These are phyloP conservation scores for Eulemur albifrons DNA, from an alignment of 2,797 vertebrate species.

Conservation along the genomic window DNA sequence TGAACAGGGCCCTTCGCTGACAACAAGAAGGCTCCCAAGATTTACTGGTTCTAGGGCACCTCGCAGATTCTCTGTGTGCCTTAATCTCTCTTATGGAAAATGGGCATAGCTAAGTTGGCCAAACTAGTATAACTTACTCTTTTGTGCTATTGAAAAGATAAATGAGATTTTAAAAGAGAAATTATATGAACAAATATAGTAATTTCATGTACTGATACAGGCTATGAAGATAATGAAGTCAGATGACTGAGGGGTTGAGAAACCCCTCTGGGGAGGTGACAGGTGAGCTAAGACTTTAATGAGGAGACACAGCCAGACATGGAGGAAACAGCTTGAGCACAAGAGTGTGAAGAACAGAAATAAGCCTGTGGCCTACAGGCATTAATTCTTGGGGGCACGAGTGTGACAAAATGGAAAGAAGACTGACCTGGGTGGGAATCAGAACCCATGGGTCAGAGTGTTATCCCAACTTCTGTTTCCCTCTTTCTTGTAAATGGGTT, in stretches of 20 bases:
- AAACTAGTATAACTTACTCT: neutral
- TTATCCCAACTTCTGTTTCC: neutral
- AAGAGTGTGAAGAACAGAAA: neutral
- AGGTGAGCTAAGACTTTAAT: neutral
- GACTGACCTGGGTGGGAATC: neutral
- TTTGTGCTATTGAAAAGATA: neutral
- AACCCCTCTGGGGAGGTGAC: neutral
- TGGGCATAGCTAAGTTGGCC: neutral
- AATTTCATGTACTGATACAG: neutral
- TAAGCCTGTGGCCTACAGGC: neutral
- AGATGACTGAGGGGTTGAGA: neutral
- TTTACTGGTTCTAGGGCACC: neutral
- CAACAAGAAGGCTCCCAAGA: neutral
- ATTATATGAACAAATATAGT: neutral
- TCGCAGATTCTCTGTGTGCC: neutral
- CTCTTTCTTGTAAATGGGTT: neutral
- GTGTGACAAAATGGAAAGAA: neutral
- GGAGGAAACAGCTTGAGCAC: neutral
- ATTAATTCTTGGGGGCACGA: neutral
- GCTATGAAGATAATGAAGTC: neutral
- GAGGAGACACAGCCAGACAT: neutral
- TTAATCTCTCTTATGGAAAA: neutral
- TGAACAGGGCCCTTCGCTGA: neutral
- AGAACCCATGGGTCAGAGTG: neutral
- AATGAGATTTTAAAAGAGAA: neutral